Conservation (phyloP, 1,140 invertebrate species). For the Euura lappo region DNA sequence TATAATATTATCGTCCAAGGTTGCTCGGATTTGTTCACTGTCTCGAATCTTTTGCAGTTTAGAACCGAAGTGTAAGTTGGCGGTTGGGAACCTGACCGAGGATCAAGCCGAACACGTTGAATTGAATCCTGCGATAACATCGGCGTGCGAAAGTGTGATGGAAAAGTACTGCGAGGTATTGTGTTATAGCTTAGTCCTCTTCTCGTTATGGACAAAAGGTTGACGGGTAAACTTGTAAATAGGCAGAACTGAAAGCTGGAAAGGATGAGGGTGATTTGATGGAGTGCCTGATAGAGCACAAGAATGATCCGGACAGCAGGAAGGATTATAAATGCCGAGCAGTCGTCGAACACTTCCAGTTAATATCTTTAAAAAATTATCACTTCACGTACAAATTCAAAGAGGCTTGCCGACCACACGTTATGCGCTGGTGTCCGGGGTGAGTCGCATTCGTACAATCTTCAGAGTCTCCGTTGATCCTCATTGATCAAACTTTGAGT, state of each 20-base stretch:
- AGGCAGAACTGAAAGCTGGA: slow-evolving; percentile 69
- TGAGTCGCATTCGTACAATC: slow-evolving; percentile 51
- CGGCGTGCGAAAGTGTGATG: slow-evolving; percentile 82
- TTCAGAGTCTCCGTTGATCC: slow-evolving; percentile 13
- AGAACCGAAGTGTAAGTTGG: slow-evolving; percentile 71
- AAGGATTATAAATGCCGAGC: slow-evolving; percentile 85
- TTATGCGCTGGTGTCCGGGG: slow-evolving; percentile 78
- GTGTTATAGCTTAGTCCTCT: slow-evolving; percentile 2
- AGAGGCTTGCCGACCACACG: slow-evolving; percentile 87
- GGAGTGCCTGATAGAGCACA: slow-evolving; percentile 92
- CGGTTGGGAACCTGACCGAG: slow-evolving; percentile 88
- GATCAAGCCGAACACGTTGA: slow-evolving; percentile 86
- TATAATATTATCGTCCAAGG: not conserved
- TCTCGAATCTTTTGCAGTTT: slow-evolving; percentile 51
- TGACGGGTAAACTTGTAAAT: slow-evolving; percentile 14
- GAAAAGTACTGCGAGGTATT: slow-evolving; percentile 78
- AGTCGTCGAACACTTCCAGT: slow-evolving; percentile 93
- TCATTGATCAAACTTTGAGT: not conserved
- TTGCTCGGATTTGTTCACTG: slow-evolving; percentile 4
- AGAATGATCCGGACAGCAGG: slow-evolving; percentile 81
- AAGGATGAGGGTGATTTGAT: slow-evolving; percentile 86
- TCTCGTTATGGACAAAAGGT: not conserved
- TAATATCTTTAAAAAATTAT: slow-evolving; percentile 93
- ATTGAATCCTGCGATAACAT: slow-evolving; percentile 84
- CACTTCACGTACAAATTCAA: slow-evolving; percentile 96